Evolutionary conservation across 2,113 vertebrate species (phyloP).

Genomic region (Microcebus murinus): DNA sequence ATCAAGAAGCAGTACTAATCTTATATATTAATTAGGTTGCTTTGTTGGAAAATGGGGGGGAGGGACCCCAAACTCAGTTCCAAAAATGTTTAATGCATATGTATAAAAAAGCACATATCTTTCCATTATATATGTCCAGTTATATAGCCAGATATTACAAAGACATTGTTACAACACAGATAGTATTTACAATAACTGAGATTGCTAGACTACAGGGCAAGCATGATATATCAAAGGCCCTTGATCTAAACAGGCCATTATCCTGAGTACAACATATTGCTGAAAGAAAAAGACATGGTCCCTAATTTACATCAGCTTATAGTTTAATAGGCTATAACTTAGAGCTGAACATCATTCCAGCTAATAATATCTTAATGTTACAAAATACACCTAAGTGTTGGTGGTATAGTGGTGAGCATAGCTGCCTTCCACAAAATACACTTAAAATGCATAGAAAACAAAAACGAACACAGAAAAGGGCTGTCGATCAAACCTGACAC

Average conservation of each 20-base stretch:
- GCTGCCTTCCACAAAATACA: conserved; percentile 84
- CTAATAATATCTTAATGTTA: conserved; percentile 53
- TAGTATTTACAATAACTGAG: conserved; percentile 24
- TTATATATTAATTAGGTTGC: conserved; percentile 3
- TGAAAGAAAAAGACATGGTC: neutral
- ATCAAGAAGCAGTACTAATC: conserved; percentile 36
- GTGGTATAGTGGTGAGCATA: conserved; percentile 89
- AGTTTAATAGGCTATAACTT: conserved; percentile 21
- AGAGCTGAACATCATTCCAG: conserved; percentile 11
- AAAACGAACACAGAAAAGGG: neutral
- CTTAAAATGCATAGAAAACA: conserved; percentile 44
- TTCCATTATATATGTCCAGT: conserved; percentile 16
- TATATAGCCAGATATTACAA: neutral
- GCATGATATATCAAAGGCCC: neutral
- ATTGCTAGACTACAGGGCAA: neutral
- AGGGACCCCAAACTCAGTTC: neutral
- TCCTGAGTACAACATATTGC: neutral
- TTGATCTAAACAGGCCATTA: neutral
- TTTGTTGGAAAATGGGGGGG: neutral
- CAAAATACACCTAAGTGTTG: conserved; percentile 60
- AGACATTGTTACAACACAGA: neutral
- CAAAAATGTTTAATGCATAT: conserved; percentile 1
- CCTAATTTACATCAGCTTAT: conserved; percentile 19
- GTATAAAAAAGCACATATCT: neutral
- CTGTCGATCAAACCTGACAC: neutral